Conservation (phyloP, 2,888 invertebrate genomes). For the Dichetophora obliterata region DNA sequence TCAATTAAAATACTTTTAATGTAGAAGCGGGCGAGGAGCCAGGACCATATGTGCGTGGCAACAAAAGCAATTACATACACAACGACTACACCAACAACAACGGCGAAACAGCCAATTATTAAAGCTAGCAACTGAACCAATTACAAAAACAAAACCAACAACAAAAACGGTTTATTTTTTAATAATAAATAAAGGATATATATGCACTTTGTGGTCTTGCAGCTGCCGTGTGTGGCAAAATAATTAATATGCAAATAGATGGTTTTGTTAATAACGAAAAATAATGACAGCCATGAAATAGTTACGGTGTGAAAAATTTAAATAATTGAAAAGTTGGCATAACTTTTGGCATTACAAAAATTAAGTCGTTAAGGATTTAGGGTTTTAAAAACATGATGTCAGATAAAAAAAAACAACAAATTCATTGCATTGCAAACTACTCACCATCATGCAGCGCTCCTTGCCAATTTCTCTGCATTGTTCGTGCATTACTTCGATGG, state of each 20-base stretch:
- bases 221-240: background rate
- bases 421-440: conserved; percentile 47
- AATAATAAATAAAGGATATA: background rate
- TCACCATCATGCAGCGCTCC: conserved; percentile 81
- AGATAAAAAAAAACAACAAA: background rate
- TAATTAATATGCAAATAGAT: background rate
- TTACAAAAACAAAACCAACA: background rate
- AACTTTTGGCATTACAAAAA: too few species aligned
- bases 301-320: background rate
- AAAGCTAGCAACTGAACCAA: background rate
- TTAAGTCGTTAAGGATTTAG: background rate
- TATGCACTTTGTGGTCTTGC: background rate
- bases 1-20: conserved; percentile 20
- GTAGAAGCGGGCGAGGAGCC: background rate
- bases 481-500: conserved; percentile 93
- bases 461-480: conserved; percentile 89
- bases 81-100: background rate
- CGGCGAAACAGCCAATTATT: background rate
- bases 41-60: background rate
- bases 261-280: background rate
- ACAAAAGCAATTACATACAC: background rate
- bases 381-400: background rate
- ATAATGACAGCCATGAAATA: background rate
- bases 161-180: background rate
- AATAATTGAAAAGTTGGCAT: background rate